Base-by-base conservation (phyloP, 2,888 invertebrate genomes). In the Harpalus rufipes region DNA sequence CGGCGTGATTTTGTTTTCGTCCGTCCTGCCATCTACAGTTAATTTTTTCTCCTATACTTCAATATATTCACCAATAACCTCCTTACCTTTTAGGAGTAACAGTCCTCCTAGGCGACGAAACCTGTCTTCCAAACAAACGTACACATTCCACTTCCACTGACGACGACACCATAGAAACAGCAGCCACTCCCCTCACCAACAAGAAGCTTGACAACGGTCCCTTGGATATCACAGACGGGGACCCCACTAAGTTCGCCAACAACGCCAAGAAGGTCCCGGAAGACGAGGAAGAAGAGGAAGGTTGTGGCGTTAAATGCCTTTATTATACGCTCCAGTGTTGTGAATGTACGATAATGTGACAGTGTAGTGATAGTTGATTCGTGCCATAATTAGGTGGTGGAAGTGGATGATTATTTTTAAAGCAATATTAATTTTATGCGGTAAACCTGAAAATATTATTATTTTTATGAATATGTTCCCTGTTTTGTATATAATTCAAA, bases 271-370 rank as follows among this genome's bases (percentile, higher is more conserved):
- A 81, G 68, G 86, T 86, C 21, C 87, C 87, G 1, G 86, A 87
- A 12, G 87, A 87, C 10, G 87, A 81, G 1, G 89, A 90, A 3
- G 93, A 94, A 16, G 92, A 93, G 84, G 93, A 94, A 16, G 92
- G 91, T 82, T 94, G 94, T 87, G 91, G 92, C 76, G 92, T 94
- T 2, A 93, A 93, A 88, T 94, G 94, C 87, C 90, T 94, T 12
- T 94, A 94, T 88, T 93, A 93, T 87, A 92, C 93, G 6, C 90
- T 94, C 87, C 93, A 93, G 89, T 94, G 94, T 88, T 94, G 94
- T 90, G 94, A 94, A 88, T 94, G 94, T 90, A 92, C 92, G 86
- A 88, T 89, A 76, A 87, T 88, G 86, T 89, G 86, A 88, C 16
- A 21, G 58, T 78, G 78, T 25, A 21, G n/a, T 74, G 72, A 32